Conservation (phyloP, 2,888 invertebrate species). For the Torymus aiolomorphi region DNA sequence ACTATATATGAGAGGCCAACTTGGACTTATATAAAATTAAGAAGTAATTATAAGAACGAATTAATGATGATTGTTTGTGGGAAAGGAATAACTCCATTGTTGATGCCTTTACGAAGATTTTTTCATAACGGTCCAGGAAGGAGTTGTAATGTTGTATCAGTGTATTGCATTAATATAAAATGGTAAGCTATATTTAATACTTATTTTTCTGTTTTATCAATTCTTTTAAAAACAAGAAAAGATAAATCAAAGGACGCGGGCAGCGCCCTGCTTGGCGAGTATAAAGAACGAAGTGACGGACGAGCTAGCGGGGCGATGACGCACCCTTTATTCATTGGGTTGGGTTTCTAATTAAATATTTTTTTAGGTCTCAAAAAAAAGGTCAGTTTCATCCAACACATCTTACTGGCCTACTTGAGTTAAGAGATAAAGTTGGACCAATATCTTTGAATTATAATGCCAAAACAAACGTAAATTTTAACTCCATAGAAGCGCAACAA, state of each 20-base stretch:
- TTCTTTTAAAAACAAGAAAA: background rate
- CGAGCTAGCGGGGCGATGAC: too few species aligned
- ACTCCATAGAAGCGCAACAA: conserved; percentile 43
- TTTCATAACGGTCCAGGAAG: conserved; percentile 48
- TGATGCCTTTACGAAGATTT: conserved; percentile 27
- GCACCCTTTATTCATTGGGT: too few species aligned
- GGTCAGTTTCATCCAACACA: conserved; percentile 26
- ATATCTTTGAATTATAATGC: conserved; percentile 49
- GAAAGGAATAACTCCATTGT: conserved; percentile 36
- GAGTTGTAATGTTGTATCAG: conserved; percentile 44
- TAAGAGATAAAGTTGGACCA: conserved; percentile 56
- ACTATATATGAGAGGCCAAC: conserved; percentile 49
- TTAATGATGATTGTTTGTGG: conserved; percentile 48
- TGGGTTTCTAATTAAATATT: too few species aligned
- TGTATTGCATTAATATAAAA: conserved; percentile 46
- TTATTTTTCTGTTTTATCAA: conserved; percentile 12
- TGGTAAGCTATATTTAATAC: conserved; percentile 40
- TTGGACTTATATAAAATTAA: conserved; percentile 51
- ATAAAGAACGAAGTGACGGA: too few species aligned
- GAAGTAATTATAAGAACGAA: conserved; percentile 56
- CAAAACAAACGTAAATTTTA: conserved; percentile 43
- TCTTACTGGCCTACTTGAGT: conserved; percentile 30
- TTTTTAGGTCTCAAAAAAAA: conserved; percentile 49
- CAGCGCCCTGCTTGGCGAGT: too few species aligned
- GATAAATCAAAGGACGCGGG: too few species aligned